Conservation (phyloP, 2,113 vertebrate genomes). For the Rhagologus leucostigma region DNA sequence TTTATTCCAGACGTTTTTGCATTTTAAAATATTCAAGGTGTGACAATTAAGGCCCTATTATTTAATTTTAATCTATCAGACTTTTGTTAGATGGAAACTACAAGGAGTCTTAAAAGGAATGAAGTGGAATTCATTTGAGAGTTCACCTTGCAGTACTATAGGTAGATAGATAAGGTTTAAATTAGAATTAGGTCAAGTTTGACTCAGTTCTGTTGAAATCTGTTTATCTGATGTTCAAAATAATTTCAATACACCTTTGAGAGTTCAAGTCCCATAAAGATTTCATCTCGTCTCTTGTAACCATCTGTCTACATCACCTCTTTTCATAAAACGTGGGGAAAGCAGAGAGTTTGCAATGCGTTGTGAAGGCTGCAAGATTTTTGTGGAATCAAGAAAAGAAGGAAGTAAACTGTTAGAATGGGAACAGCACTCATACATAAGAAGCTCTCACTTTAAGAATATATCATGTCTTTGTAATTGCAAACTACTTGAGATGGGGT, state of each 20-base stretch:
- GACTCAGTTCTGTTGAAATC: not conserved
- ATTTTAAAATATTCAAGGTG: conserved; percentile 1
- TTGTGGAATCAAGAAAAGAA: not conserved
- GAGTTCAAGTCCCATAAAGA: not conserved
- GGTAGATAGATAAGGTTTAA: not conserved
- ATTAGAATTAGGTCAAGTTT: not conserved
- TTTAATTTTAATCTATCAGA: conserved; percentile 2
- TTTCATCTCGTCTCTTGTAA: not conserved
- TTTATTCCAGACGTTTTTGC: not conserved
- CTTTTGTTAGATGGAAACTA: not conserved
- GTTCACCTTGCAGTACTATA: not conserved
- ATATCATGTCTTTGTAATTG: not conserved
- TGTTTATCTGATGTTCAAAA: not conserved
- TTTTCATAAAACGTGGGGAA: not conserved
- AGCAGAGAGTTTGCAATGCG: not conserved
- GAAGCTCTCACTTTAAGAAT: not conserved
- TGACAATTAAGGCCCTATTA: not conserved
- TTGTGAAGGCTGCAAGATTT: not conserved
- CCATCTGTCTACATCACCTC: not conserved
- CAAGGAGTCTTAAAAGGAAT: not conserved
- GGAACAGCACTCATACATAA: not conserved
- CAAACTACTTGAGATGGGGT: not conserved
- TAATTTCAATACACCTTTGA: not conserved
- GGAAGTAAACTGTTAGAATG: not conserved
- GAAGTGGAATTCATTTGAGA: not conserved